Percentiles rank a stretch among this genome's conserved stretches.
These are phyloP conservation scores for Cercopithecus hamlyni DNA, from an alignment of 2,797 vertebrate genomes.

Conservation along the genomic window DNA sequence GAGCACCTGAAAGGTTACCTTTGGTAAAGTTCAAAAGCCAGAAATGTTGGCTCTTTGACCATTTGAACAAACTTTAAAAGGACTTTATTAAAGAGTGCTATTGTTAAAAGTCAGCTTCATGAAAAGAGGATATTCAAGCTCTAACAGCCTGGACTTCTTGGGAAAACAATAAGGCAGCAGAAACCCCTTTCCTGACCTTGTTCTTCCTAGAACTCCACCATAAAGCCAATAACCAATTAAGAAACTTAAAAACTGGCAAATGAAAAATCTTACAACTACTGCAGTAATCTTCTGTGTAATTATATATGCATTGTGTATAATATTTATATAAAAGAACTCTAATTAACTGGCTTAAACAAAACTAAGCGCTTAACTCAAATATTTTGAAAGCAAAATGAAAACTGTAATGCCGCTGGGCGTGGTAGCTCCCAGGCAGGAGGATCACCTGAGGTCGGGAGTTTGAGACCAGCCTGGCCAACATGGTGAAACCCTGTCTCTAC, in stretches of 20 bases:
- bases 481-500: background rate
- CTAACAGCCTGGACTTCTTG: background rate
- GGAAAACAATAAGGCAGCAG: background rate
- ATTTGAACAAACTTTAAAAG: background rate
- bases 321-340: background rate
- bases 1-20: background rate
- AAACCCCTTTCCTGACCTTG: background rate
- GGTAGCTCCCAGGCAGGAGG: background rate
- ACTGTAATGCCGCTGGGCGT: accelerated
- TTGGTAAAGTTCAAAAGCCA: background rate
- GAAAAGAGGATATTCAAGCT: background rate
- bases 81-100: background rate
- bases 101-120: background rate
- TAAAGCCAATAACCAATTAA: background rate
- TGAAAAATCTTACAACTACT: background rate
- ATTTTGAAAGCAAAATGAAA: background rate
- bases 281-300: background rate
- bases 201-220: background rate
- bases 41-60: background rate
- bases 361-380: background rate
- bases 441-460: background rate
- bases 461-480: background rate
- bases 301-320: background rate
- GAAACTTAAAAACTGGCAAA: background rate
- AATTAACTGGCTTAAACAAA: background rate